Evolutionary conservation across 2,113 vertebrate genomes (phyloP).

Genomic region (Heterochromis multidens): DNA sequence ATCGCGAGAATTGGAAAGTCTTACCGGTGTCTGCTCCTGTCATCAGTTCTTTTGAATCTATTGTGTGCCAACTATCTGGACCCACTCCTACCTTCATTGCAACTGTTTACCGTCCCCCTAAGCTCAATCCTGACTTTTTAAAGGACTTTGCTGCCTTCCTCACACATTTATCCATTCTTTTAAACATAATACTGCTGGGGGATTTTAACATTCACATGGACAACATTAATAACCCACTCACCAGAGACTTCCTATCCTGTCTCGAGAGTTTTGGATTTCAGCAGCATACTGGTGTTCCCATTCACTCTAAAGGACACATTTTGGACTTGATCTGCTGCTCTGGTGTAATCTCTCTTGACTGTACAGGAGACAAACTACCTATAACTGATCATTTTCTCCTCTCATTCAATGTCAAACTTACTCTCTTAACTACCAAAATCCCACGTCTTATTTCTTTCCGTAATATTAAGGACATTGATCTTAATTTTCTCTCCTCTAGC

Average conservation of each 20-base stretch:
- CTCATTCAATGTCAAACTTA: neutral
- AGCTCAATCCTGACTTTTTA: neutral
- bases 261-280: neutral
- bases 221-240: too few relatives aligned
- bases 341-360: neutral
- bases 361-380: neutral
- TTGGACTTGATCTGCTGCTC: neutral
- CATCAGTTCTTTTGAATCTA: too few relatives aligned
- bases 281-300: neutral
- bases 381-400: neutral
- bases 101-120: neutral
- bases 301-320: neutral
- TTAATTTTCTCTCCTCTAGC: too few relatives aligned
- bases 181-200: too few relatives aligned
- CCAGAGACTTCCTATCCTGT: neutral
- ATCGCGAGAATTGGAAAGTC: too few relatives aligned
- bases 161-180: too few relatives aligned
- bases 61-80: neutral
- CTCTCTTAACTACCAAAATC: neutral
- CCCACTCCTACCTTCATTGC: neutral
- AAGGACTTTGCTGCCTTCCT: too few relatives aligned
- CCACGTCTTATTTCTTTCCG: neutral
- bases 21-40: too few relatives aligned
- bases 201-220: too few relatives aligned
- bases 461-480: too few relatives aligned